Conservation (phyloP, 2,888 invertebrate genomes). For the Phymatocera aterrima region DNA sequence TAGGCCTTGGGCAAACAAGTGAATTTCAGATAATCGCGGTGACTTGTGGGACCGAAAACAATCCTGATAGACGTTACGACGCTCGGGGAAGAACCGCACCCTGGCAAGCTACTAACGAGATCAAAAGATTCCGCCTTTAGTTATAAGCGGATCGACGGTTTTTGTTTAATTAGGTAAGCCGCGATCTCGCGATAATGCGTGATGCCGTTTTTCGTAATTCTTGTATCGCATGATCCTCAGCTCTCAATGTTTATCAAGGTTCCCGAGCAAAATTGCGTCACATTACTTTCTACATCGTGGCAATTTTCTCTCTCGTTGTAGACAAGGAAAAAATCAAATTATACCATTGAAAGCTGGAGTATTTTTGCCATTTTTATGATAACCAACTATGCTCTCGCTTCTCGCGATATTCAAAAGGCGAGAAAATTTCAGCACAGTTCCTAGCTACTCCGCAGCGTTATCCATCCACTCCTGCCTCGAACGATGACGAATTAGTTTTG, state of each 20-base stretch:
- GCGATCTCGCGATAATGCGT: constrained; percentile 27
- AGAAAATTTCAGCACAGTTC: background rate
- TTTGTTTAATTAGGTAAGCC: constrained; percentile 40
- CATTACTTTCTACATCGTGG: no score
- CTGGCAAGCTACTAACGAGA: constrained; percentile 23
- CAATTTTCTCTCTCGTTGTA: no score
- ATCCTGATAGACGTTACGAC: constrained; percentile 36
- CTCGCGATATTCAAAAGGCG: background rate
- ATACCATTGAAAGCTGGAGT: no score
- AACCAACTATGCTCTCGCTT: background rate
- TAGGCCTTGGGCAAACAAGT: background rate
- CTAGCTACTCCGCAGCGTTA: background rate
- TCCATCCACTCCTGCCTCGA: constrained; percentile 36
- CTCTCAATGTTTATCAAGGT: background rate
- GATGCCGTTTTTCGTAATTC: background rate
- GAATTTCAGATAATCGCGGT: constrained; percentile 33
- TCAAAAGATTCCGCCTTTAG: constrained; percentile 12
- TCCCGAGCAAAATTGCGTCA: background rate
- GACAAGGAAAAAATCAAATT: no score
- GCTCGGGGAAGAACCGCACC: constrained; percentile 4
- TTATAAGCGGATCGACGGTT: constrained; percentile 33
- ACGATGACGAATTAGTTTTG: constrained; percentile 42
- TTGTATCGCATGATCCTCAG: background rate
- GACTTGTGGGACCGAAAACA: constrained; percentile 34
- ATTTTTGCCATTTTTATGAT: no score